phyloP scores from a whole-genome alignment of 2,888 invertebrate genomes.

The Tetrapedia diversipes region DNA sequence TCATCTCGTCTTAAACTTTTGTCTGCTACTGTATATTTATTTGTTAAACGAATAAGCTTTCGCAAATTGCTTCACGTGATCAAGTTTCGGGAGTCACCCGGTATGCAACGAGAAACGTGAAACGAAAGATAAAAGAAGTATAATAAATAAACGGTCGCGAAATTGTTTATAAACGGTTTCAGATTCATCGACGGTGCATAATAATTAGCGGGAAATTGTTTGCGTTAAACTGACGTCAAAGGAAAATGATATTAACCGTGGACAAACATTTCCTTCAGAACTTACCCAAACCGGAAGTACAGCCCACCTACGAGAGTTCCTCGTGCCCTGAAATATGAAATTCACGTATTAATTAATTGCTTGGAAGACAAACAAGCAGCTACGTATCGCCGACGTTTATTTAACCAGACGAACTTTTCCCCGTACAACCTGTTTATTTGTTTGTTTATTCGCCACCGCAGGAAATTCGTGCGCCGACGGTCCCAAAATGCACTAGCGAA shows the following conservation, averaged over 20 bases:
- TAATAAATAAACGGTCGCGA: too few species aligned
- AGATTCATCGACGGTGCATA: too few species aligned
- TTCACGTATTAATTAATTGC: slow-evolving; percentile 19
- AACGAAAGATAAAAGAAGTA: too few species aligned
- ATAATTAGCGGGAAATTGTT: too few species aligned
- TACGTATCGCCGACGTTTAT: background rate
- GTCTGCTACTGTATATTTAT: too few species aligned
- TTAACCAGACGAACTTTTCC: background rate
- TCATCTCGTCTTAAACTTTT: too few species aligned
- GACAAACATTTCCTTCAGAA: background rate
- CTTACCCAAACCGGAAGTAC: background rate
- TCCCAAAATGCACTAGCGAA: background rate
- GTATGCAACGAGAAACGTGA: too few species aligned
- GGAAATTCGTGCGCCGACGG: background rate
- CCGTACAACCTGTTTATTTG: background rate
- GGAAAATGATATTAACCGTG: background rate
- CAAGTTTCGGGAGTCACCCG: too few species aligned
- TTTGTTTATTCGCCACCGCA: slow-evolving; percentile 9
- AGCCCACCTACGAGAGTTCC: rapidly evolving
- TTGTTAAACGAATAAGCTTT: too few species aligned
- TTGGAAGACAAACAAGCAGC: background rate
- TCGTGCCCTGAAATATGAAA: background rate
- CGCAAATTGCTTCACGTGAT: too few species aligned
- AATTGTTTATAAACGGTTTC: too few species aligned
- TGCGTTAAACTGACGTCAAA: too few species aligned